Conservation (phyloP, 2,797 vertebrate genomes). For the Sebastiscus albofasciatus region DNA sequence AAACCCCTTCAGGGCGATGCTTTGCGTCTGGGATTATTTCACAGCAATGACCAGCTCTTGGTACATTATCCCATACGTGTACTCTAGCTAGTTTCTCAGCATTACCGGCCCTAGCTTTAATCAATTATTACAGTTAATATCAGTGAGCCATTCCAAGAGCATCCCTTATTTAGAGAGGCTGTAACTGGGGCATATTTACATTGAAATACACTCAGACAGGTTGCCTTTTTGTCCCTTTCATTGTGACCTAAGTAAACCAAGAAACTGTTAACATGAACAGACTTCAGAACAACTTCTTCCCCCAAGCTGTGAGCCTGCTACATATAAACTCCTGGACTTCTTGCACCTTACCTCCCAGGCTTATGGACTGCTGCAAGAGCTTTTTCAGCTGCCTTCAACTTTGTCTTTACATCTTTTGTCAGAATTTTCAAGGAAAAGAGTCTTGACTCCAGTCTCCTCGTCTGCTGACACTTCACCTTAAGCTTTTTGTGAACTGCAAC, state of each 20-base stretch:
- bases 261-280: not conserved
- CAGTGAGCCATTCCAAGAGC: no score
- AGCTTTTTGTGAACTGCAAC: not conserved
- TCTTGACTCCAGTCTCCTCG: not conserved
- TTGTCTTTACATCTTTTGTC: not conserved
- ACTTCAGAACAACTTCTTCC: not conserved
- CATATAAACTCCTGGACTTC: not conserved
- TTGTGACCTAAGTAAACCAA: not conserved
- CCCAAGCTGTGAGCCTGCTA: not conserved
- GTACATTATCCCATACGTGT: no score
- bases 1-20: no score
- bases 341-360: not conserved
- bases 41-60: rapidly evolving
- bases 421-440: not conserved
- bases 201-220: not conserved
- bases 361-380: not conserved
- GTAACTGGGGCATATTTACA: not conserved
- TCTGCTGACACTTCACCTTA: not conserved
- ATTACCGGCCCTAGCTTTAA: no score
- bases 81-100: no score
- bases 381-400: not conserved
- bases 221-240: not conserved
- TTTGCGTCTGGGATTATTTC: no score
- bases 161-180: not conserved
- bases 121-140: no score